Percentiles rank a stretch among this genome's conserved stretches.
Evolutionary conservation across 2,888 invertebrate genomes (phyloP).

Genomic region (Coelinius sp.): DNA sequence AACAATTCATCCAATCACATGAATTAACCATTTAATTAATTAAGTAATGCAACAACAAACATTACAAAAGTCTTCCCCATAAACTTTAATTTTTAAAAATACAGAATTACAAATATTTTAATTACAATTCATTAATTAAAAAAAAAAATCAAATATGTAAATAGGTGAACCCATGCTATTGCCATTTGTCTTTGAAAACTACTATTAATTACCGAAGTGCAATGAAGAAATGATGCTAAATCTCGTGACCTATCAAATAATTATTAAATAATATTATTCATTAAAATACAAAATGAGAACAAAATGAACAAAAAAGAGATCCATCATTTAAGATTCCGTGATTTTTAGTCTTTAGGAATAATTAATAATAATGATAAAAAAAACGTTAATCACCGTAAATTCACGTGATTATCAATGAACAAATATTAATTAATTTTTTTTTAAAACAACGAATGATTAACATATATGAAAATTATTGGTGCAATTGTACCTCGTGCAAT

Average conservation of each 20-base stretch:
- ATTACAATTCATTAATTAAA: not conserved
- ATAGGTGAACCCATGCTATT: conserved; percentile 10
- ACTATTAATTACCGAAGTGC: not conserved
- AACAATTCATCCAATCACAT: not conserved
- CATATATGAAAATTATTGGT: conserved; percentile 40
- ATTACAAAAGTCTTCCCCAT: conserved; percentile 63
- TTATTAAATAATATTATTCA: not conserved
- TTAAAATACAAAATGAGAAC: not conserved
- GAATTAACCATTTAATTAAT: not conserved
- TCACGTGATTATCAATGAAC: conserved; percentile 8
- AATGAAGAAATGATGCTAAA: not conserved
- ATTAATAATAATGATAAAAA: not conserved
- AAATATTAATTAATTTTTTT: conserved; percentile 1
- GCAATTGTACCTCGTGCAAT: conserved; percentile 47
- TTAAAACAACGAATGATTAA: conserved; percentile 24
- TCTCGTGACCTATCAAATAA: conserved; percentile 1
- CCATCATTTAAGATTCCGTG: conserved; percentile 12
- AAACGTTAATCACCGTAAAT: not conserved
- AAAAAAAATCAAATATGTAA: not conserved
- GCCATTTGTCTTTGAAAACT: conserved; percentile 15
- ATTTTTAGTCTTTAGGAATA: conserved; percentile 34
- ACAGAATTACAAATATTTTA: not conserved
- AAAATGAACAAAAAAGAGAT: conserved; percentile 14
- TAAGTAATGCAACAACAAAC: conserved; percentile 57
- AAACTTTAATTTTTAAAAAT: not conserved